Conservation (phyloP, 2,888 invertebrate genomes). For the Noctua fimbriata region DNA sequence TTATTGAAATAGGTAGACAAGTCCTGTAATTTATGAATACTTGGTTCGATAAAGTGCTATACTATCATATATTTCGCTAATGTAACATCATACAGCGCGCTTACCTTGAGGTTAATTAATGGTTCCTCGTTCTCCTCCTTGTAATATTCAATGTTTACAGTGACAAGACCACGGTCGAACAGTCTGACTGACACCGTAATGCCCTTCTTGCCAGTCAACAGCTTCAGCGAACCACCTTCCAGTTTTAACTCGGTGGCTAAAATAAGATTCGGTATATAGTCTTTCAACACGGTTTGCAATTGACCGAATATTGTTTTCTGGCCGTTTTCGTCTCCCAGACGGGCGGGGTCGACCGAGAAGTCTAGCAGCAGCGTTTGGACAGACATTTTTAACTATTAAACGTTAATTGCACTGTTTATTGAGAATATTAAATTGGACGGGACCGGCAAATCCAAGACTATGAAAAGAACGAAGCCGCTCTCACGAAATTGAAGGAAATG, state of each 20-base stretch:
- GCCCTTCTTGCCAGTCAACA: constrained; percentile 93
- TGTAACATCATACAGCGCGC: constrained; percentile 45
- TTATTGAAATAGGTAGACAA: constrained; percentile 18
- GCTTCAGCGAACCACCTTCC: constrained; percentile 93
- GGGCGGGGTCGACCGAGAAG: constrained; percentile 93
- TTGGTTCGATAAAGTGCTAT: constrained; percentile 14
- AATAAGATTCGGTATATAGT: constrained; percentile 93
- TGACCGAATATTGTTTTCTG: constrained; percentile 92
- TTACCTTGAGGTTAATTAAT: constrained; percentile 94
- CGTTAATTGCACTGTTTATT: constrained; percentile 62
- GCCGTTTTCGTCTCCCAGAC: constrained; percentile 92
- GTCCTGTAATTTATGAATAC: constrained; percentile 23
- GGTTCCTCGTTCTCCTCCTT: constrained; percentile 94
- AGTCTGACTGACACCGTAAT: constrained; percentile 93
- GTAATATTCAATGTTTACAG: constrained; percentile 96
- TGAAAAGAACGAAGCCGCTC: constrained; percentile 48
- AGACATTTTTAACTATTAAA: constrained; percentile 90
- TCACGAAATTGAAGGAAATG: constrained; percentile 57
- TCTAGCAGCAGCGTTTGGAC: constrained; percentile 95
- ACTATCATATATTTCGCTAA: constrained; percentile 57
- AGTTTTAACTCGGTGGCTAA: constrained; percentile 92
- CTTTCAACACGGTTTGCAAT: constrained; percentile 92
- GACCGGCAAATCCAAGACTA: constrained; percentile 72
- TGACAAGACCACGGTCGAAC: constrained; percentile 94
- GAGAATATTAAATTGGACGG: constrained; percentile 73